Evolutionary conservation across 2,888 invertebrate species (phyloP), one percentile per base, ranked within the genome.

Genomic region (Aspidiotus rigidus): DNA sequence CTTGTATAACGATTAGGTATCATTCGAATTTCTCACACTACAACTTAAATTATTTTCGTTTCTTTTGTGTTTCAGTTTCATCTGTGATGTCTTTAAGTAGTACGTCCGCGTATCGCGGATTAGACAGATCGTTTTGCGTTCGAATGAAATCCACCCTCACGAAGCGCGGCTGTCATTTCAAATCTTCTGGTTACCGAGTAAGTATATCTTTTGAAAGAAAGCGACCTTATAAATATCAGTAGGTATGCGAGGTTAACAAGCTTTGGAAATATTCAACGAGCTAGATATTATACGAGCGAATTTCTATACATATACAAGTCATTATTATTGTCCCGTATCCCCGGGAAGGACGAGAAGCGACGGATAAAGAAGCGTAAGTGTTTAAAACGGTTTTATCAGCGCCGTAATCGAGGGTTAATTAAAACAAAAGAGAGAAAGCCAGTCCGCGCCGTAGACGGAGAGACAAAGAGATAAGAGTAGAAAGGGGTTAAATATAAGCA

Each of bases 81-180:
- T 85, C 91, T 73, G 84, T 88, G 77, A 93, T 93, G 93, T 85
- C 85, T 69, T 79, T 92, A 74, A 84, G 84, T 63, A 84, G 87
- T 13, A 85, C 84, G 71, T 84, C 85, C 70, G 81, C 84, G 69
- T 93, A 87, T 80, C 88, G 90, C 77, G 93, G 93, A 54, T 86
- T 90, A 80, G 93, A 94, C 76, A 81, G 94, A 76, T 91, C 93
- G 57, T 94, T 95, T 80, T 97, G 96, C 80, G 84, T 97, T 62
- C 84, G 97, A 74, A 97, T 97, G 96, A 97, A 97, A 79, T 97
- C 97, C 69, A 97, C 97, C 0, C 83, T 97, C 72, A 96, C 97
- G 63, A 97, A 97, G 81, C 83, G 97, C 76, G 97, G 97, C 71
- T 97, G 96, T 78, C 94, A 95, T 79, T 94, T 94, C 80, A 95